Percentiles rank a stretch among this genome's conserved stretches.
Evolutionary conservation across 2,888 invertebrate species (phyloP).

Genomic region (Phaonia tiefii): DNA sequence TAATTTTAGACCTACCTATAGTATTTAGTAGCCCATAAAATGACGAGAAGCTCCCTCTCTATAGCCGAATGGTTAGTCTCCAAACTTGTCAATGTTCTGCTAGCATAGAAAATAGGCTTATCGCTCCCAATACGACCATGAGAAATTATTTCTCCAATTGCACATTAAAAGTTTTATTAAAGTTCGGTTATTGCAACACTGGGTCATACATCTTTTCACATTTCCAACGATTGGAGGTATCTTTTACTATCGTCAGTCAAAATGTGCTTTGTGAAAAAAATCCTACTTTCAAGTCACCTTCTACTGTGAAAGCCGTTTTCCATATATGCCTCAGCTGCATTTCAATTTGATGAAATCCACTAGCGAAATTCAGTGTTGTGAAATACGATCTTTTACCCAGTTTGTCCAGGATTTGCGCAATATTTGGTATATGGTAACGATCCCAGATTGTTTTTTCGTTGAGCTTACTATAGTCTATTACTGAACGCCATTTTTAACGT

Average conservation of each 20-base stretch:
- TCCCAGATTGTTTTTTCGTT: constrained; percentile 37
- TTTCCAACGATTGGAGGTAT: neutral
- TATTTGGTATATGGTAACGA: constrained; percentile 23
- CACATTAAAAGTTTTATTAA: constrained; percentile 1
- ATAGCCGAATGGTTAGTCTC: constrained; percentile 8
- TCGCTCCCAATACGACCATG: neutral
- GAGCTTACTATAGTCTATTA: neutral
- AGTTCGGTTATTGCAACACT: neutral
- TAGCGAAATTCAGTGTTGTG: constrained; percentile 26
- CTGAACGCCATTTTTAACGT: constrained; percentile 10
- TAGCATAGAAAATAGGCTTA: neutral
- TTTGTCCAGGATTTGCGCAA: no score
- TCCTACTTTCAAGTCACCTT: neutral
- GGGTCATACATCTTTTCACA: constrained; percentile 7
- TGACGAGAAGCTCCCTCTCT: no score
- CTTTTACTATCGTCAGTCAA: no score
- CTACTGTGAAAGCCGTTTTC: constrained; percentile 30
- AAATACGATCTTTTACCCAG: constrained; percentile 33
- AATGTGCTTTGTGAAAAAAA: no score
- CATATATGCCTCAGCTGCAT: neutral
- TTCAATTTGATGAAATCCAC: constrained; percentile 30
- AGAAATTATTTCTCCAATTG: neutral
- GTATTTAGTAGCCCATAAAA: constrained; percentile 70
- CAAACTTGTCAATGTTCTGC: neutral
- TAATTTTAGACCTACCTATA: constrained; percentile 54